Base-by-base conservation (phyloP, 1,140 invertebrate genomes). In the Gryon sp. region DNA sequence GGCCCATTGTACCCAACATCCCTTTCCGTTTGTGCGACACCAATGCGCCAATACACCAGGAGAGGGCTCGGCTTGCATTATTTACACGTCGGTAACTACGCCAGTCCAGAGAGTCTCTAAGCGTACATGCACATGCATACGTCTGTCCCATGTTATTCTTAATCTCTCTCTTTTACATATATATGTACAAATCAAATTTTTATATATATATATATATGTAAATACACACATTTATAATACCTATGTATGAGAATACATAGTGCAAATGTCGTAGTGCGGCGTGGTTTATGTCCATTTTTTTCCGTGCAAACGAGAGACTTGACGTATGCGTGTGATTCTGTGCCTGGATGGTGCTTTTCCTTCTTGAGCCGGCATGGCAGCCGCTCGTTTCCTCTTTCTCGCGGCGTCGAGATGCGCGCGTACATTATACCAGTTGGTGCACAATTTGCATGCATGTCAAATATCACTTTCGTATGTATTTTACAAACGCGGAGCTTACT, bases 1-100 rank as follows among this genome's bases (percentile, higher is more conserved):
- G 76, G 80, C 73, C 85, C 82, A 85, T 86, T 86, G 83, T 85
- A 73, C 68, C 70, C 53, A 66, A 53, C 40, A 76, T 80, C 76
- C 76, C 78, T 81, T 78, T 79, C 60, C 63, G 57, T 68, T 68
- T 68, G 63, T 72, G 68, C 57, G 74, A 72, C 73, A 80, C 24
- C 70, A 74, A 81, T 80, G 78, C 70, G 52, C 48, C 66, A 53
- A 72, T 48, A 74, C 40, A 41, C 55, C 57, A 45, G 40, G 15
- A 63, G 40, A 60, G 59, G 63, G 48, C 72, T 75, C 65, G 66
- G 76, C 68, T 50, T 76, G 77, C 79, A 80, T 82, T 84, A 83
- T 83, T 84, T 82, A 81, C 82, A 82, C 80, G 80, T 72, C 80
- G 77, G 69, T 60, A 80, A 81, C 79, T 83, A 60, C 53, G 53